Percentiles rank a stretch among this genome's conserved stretches.
These are phyloP conservation scores for Mixornis gularis DNA, from an alignment of 2,113 vertebrate genomes.

Conservation along the genomic window DNA sequence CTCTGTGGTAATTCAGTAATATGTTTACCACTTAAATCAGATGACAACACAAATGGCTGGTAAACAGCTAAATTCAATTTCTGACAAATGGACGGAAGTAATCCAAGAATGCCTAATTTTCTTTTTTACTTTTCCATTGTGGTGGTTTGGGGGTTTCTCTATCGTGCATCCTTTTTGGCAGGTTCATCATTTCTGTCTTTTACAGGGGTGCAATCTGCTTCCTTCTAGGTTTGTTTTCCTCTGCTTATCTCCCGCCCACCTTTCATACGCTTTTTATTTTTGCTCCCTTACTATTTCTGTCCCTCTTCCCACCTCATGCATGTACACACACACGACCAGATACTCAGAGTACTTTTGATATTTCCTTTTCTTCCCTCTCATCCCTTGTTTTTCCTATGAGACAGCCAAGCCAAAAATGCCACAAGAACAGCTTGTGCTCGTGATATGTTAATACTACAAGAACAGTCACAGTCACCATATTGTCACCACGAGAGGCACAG, in stretches of 20 bases:
- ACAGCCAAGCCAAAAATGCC: constrained; percentile 5
- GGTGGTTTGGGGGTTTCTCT: background rate
- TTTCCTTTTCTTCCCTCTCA: background rate
- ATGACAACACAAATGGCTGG: background rate
- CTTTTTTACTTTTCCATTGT: background rate
- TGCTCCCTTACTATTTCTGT: background rate
- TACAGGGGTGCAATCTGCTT: background rate
- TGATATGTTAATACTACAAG: background rate
- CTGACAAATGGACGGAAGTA: background rate
- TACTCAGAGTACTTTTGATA: background rate
- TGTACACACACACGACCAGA: background rate
- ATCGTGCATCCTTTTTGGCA: background rate
- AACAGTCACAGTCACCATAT: background rate
- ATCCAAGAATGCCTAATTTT: background rate
- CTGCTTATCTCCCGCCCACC: background rate
- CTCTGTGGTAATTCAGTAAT: background rate
- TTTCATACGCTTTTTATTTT: background rate
- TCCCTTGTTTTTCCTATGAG: background rate
- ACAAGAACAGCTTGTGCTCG: background rate
- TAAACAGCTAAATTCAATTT: background rate
- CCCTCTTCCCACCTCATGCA: background rate
- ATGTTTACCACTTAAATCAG: background rate
- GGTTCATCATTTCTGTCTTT: background rate
- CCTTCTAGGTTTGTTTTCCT: background rate
- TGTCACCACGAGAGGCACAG: background rate